Conservation (phyloP, 1,140 invertebrate species). For the Euwallacea fornicatus region DNA sequence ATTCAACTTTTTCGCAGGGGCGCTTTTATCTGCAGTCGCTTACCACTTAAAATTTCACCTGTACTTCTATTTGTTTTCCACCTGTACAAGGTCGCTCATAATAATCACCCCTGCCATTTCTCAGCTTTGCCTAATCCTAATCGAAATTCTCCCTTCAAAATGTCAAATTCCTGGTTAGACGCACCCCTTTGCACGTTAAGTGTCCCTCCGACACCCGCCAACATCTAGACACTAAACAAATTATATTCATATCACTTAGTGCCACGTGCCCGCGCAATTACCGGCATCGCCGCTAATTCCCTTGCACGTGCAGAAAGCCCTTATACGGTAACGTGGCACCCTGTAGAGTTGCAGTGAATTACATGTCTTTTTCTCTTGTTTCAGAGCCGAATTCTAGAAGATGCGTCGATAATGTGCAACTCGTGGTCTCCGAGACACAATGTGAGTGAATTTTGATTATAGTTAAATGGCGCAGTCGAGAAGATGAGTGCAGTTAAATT, state of each 20-base stretch:
- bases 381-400: conserved; percentile 84
- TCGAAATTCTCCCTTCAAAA: neutral
- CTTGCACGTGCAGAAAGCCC: conserved; percentile 14
- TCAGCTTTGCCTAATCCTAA: too few relatives aligned
- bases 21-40: too few relatives aligned
- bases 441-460: conserved; percentile 63
- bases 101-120: neutral
- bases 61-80: too few relatives aligned
- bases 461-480: too few relatives aligned
- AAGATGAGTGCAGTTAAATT: too few relatives aligned
- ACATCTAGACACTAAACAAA: conserved; percentile 12
- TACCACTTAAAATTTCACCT: too few relatives aligned
- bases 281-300: too few relatives aligned
- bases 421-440: conserved; percentile 85
- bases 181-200: conserved; percentile 4
- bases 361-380: conserved; percentile 55
- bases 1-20: too few relatives aligned
- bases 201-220: neutral
- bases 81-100: neutral
- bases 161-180: conserved; percentile 11
- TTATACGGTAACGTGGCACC: neutral
- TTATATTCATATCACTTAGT: conserved; percentile 21
- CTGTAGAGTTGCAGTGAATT: neutral
- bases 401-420: conserved; percentile 86
- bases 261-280: conserved; percentile 12